Evolutionary conservation across 2,888 invertebrate genomes (phyloP).

Genomic region (Danaus chrysippus): DNA sequence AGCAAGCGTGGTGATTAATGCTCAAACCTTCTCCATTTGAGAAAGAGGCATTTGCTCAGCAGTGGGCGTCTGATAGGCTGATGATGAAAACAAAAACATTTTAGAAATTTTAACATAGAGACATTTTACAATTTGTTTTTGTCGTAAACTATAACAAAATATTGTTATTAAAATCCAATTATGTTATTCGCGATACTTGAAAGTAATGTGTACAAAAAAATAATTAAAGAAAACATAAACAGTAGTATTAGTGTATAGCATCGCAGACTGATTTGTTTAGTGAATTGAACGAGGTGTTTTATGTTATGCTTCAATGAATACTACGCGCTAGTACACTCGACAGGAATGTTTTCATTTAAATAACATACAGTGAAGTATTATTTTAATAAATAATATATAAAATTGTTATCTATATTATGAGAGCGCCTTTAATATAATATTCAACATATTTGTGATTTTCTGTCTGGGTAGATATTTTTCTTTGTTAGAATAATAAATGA

Average conservation of each 20-base stretch:
- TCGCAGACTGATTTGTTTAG: conserved; percentile 23
- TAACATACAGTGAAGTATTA: conserved; percentile 3
- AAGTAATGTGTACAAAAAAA: neutral
- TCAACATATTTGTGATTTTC: neutral
- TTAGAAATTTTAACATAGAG: too few species aligned
- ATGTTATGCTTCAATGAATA: conserved; percentile 22
- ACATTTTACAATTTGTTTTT: too few species aligned
- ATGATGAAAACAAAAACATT: too few species aligned
- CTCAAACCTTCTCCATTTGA: too few species aligned
- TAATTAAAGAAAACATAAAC: neutral
- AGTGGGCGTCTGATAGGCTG: too few species aligned
- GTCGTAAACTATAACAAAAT: too few species aligned
- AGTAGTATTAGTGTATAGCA: conserved; percentile 10
- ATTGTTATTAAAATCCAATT: too few species aligned
- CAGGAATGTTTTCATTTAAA: conserved; percentile 14
- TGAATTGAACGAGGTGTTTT: conserved; percentile 23
- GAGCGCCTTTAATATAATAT: conserved; percentile 1
- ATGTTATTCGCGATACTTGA: too few species aligned
- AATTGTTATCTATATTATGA: conserved; percentile 7
- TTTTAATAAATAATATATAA: neutral
- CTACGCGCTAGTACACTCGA: conserved; percentile 21
- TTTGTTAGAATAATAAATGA: too few species aligned
- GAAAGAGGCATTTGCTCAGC: too few species aligned
- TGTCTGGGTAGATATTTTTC: too few species aligned
- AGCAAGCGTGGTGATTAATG: too few species aligned